Evolutionary conservation across 2,113 vertebrate species (phyloP), one percentile per base, ranked within the genome.

Genomic region (Prinia subflava): DNA sequence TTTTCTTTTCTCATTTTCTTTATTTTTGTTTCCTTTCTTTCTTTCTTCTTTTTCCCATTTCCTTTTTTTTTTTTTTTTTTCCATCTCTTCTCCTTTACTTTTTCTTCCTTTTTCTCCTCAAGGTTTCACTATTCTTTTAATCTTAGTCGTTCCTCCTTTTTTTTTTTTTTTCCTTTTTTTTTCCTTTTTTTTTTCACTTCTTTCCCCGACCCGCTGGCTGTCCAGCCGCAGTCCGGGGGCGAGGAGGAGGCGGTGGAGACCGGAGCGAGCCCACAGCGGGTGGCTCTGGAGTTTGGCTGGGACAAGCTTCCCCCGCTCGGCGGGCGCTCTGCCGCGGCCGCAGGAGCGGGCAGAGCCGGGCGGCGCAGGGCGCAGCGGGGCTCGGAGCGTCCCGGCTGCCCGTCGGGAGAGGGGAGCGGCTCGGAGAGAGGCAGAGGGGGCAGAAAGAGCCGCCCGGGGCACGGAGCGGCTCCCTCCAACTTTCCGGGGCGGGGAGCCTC

Each of bases 221-320:
- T 50, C 69, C 31, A 53, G 7, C 39, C 5, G 9, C 78, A 60
- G 3, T 27, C 22, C 7, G 68, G 35, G 76, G 24, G 52, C 4
- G 68, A 87, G 76, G 53, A 57, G 31, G 57, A 68, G 42, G 47
- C 35, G 33, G 30, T 20, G 59, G 35, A 73, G 46, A 9, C 9
- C 15, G 17, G 22, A 59, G 41, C 33, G 18, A 92, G 15, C 57
- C 67, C 35, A 1, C 39, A 8, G 2, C 22, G 17, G 37, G 21
- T 60, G 17, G 11, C 89, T 79, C 62, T 8, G 71, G 83, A 92
- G 87, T 94, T 94, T 71, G 47, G 53, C 57, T 28, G 92, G 87
- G 90, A 89, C 89, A 7, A 3, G 46, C 24, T 44, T 25, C 1
- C 10, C 20, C 31, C 24, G 6, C 39, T 78, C 57, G 23, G 49